Conservation (phyloP, 2,113 vertebrate species). For the Morphnarchus princeps region DNA sequence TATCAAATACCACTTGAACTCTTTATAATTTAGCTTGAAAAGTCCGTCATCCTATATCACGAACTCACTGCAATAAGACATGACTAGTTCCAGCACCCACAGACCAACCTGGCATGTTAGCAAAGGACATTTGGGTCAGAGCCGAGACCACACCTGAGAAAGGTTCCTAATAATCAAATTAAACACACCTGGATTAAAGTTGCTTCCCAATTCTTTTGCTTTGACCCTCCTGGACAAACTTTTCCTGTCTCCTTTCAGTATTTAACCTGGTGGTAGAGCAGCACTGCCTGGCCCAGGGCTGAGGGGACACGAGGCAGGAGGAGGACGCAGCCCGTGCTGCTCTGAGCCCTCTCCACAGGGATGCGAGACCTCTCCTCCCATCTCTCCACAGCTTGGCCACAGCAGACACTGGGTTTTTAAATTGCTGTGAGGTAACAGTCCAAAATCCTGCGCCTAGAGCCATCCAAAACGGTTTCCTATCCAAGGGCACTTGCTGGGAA, state of each 20-base stretch:
- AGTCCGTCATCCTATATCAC: not conserved
- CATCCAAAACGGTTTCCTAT: not conserved
- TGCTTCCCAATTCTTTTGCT: not conserved
- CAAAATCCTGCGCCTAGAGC: not conserved
- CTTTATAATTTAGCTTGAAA: not conserved
- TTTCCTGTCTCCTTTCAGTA: not conserved
- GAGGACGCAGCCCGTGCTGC: not conserved
- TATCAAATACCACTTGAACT: not conserved
- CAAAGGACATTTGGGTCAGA: not conserved
- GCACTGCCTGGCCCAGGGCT: not conserved
- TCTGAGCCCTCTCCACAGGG: not conserved
- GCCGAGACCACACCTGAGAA: not conserved
- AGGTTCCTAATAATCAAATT: not conserved
- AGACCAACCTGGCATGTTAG: not conserved
- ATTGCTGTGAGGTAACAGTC: not conserved
- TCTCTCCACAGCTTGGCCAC: not conserved
- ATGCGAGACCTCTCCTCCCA: not conserved
- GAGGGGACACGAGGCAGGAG: not conserved
- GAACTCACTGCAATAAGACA: not conserved
- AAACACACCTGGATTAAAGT: not conserved
- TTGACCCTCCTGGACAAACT: not conserved
- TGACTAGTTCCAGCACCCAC: not conserved
- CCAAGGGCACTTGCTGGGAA: not conserved
- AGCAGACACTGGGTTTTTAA: not conserved
- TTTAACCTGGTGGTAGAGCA: not conserved